Conservation (phyloP, 2,113 vertebrate species). For the Rhadina sibilatrix region DNA sequence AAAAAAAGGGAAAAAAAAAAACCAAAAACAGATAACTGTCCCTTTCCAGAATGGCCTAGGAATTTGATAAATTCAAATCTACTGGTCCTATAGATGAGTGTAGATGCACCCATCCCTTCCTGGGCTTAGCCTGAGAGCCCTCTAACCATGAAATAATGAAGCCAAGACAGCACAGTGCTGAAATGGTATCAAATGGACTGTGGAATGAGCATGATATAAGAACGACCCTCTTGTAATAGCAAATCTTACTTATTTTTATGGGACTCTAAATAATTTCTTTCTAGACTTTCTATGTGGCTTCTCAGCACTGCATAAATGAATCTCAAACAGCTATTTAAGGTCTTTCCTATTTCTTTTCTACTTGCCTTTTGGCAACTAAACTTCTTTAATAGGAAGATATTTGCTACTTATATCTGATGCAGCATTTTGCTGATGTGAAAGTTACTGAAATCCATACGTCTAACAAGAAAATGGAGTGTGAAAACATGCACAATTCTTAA, state of each 20-base stretch:
- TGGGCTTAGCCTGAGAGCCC: not conserved
- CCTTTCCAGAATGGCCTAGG: not conserved
- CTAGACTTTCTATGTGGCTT: not conserved
- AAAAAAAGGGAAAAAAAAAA: no score
- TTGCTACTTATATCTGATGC: not conserved
- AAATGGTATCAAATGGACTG: slow-evolving; percentile 43
- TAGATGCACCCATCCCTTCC: not conserved
- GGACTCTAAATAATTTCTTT: slow-evolving; percentile 34
- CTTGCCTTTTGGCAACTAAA: not conserved
- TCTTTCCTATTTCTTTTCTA: not conserved
- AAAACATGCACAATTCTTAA: slow-evolving; percentile 20
- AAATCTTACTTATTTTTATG: slow-evolving; percentile 53
- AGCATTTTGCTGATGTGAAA: not conserved
- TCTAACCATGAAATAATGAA: slow-evolving; percentile 27
- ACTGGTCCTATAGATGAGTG: not conserved
- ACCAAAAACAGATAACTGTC: fast-evolving
- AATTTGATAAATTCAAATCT: not conserved
- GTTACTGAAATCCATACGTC: slow-evolving; percentile 16
- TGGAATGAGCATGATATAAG: slow-evolving; percentile 29
- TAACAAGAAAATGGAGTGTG: not conserved
- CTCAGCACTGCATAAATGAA: slow-evolving; percentile 32
- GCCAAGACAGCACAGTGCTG: not conserved
- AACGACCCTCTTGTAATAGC: slow-evolving; percentile 24
- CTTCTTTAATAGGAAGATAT: not conserved
- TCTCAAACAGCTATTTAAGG: slow-evolving; percentile 6